phyloP scores from a whole-genome alignment of 30 jellyfish, hydroid and myxozoan species.

The Mastigias papua region DNA sequence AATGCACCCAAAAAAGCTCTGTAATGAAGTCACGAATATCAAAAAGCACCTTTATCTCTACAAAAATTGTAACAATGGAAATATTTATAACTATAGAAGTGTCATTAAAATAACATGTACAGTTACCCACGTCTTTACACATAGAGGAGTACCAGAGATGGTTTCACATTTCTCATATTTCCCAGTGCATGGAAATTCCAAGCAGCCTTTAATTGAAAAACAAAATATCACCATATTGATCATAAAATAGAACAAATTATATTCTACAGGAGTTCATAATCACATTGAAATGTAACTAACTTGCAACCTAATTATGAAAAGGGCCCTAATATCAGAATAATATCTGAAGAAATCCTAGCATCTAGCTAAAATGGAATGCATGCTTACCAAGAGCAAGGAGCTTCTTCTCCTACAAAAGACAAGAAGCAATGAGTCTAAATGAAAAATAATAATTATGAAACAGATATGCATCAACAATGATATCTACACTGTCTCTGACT shows the following conservation, averaged over 20 bases:
- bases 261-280: neutral
- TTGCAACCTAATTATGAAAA: too few species aligned
- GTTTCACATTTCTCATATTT: slow-evolving; percentile 70
- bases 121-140: slow-evolving; percentile 58
- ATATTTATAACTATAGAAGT: neutral
- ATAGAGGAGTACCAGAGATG: slow-evolving; percentile 41
- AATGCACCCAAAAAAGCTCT: too few species aligned
- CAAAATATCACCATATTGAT: too few species aligned
- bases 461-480: too few species aligned
- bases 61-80: too few species aligned
- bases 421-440: too few species aligned
- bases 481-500: too few species aligned
- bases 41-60: too few species aligned
- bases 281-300: too few species aligned
- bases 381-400: neutral
- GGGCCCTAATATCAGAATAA: too few species aligned
- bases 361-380: neutral
- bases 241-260: neutral
- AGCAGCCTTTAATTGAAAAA: slow-evolving; percentile 60
- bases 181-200: slow-evolving; percentile 45
- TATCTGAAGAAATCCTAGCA: neutral
- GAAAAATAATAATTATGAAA: too few species aligned
- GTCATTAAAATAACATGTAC: neutral
- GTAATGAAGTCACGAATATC: too few species aligned
- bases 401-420: neutral